Evolutionary conservation across 2,797 vertebrate genomes (phyloP).

Genomic region (Onychomys leucogaster): DNA sequence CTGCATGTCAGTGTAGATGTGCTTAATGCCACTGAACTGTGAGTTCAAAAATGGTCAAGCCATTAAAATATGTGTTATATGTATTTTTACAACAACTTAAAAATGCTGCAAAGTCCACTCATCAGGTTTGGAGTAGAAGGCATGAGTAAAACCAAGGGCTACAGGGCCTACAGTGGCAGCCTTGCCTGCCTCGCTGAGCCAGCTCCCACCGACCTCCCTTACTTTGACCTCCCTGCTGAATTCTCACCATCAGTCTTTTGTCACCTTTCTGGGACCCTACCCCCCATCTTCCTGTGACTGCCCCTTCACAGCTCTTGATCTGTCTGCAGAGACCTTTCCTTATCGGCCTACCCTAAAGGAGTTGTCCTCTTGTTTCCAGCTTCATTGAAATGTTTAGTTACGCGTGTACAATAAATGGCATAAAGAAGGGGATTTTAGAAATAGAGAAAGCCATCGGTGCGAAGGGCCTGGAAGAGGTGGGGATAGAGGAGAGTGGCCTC

Average conservation of each 20-base stretch:
- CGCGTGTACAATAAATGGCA: background rate
- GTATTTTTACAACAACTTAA: background rate
- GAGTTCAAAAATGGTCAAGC: background rate
- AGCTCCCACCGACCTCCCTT: too few relatives aligned
- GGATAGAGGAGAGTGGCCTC: background rate
- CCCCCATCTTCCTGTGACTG: background rate
- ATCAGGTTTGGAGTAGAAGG: slow-evolving; percentile 13
- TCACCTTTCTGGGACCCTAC: background rate
- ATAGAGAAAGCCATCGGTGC: background rate
- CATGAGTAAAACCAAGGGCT: background rate
- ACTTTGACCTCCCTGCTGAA: background rate
- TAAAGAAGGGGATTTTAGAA: background rate
- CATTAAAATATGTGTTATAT: background rate
- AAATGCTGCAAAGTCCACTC: background rate
- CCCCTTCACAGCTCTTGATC: background rate
- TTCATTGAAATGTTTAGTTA: background rate
- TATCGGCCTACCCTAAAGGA: background rate
- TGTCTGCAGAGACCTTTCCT: background rate
- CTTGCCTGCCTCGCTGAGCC: background rate
- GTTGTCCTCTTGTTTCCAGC: background rate
- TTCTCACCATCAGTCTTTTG: background rate
- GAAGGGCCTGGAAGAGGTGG: too few relatives aligned
- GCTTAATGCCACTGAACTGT: background rate
- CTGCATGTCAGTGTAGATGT: fast-evolving
- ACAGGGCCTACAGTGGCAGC: background rate